Evolutionary conservation across 2,888 invertebrate genomes (phyloP), one percentile per base, ranked within the genome.

Genomic region (Gerris lacustris): DNA sequence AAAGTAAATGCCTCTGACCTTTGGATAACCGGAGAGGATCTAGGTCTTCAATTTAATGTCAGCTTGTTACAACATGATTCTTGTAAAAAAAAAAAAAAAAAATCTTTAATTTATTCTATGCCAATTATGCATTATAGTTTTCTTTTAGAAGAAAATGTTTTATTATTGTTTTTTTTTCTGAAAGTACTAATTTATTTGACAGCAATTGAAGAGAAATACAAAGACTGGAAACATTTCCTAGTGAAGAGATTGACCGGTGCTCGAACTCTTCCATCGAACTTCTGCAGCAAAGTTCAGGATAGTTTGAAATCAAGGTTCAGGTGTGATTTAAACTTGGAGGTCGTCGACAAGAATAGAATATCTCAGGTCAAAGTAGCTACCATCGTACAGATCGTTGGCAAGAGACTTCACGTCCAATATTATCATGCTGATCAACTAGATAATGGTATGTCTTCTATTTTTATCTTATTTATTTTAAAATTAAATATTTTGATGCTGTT

Each of bases 171-270:
- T 31, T 31, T 31, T 1, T 31, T 4, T 31, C 31, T 31, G 31
- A n/a, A n/a, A n/a, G n/a, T n/a, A n/a, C n/a, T n/a, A 31, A 31
- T 72, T 73, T 69, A 62, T 73, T 72, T 77, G 1, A 15, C 76
- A 86, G 86, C 89, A 71, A 95, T 97, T 78, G 92, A 94, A 80
- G 89, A 92, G 79, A 96, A 95, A 82, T 94, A 94, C 81, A 86
- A 87, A 74, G 96, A 97, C 83, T 97, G 97, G 97, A 95, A 96
- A 80, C 93, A 93, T 81, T 96, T 95, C 81, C 83, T 97, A 73
- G 91, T 95, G 75, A 91, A 92, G 79, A 86, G 94, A 75, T 83
- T 98, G 74, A 96, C 96, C 0, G 96, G 96, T 18, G 95, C 96
- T n/a, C 85, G 95, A 70, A 97, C 97, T 6, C 83, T 97, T 76